Base-by-base conservation (phyloP, 30 jellyfish, hydroid and myxozoan species). In the Sanderia malayensis region DNA sequence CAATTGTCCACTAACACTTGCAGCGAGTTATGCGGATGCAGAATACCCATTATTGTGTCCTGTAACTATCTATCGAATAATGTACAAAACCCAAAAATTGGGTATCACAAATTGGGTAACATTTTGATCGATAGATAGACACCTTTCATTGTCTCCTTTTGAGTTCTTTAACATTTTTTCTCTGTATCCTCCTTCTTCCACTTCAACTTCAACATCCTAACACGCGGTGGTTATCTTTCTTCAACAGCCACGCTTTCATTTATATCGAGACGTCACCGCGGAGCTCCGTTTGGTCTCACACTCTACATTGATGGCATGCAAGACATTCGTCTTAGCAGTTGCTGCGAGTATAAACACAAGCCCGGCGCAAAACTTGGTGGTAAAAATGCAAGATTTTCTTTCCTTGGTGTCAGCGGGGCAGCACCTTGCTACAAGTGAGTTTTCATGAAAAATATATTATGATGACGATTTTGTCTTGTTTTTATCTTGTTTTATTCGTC, bases 311-410 rank as follows among this genome's bases (percentile, higher is more conserved):
- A 91, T 57, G 95, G 98, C 1, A 72, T 91, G 0, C 86, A 68
- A 41, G 94, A 91, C 59, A 71, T 61, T 66, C 88, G 98, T 8
- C 47, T 91, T 11, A 91, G 98, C 73, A 84, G 95, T 61, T 91
- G 98, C 47, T 91, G 98, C 61, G 98, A 91, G 52, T 91, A 91
- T 70, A 83, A 83, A 67, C 96, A 91, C 70, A 91, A 80, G 46
- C 98, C 98, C 30, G 98, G 98, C 0, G 21, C 86, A 45, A 84
- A 65, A 52, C 80, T 91, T 26, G 98, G 98, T 61, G 98, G 98
- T 19, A 91, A 84, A 74, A 91, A 83, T 60, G 94, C 96, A 1
- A 92, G 81, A 61, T 91, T 91, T 63, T 59, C 73, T 15, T 74
- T 81, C 49, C 79, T 78, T 49, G 87, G 95, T 3, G 94, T 83